Evolutionary conservation across 1,140 invertebrate species (phyloP).

Genomic region (Drosophila nasuta): DNA sequence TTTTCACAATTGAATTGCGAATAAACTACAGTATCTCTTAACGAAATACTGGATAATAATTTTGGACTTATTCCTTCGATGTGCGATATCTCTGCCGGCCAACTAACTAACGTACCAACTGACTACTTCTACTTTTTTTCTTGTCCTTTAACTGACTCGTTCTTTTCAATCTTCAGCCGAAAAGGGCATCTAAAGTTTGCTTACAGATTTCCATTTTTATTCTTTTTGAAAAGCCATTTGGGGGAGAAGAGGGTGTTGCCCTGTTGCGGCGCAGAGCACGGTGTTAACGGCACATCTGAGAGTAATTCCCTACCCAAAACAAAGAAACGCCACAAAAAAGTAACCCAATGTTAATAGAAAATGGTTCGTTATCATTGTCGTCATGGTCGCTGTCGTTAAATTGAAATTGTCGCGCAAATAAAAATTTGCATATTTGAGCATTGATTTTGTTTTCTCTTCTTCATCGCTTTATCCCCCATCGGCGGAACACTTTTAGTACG

Average conservation of each 20-base stretch:
- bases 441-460: constrained; percentile 60
- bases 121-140: background rate
- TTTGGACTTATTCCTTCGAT: background rate
- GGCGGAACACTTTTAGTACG: constrained; percentile 27
- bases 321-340: constrained; percentile 44
- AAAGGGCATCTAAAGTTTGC: constrained; percentile 58
- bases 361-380: constrained; percentile 54
- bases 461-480: background rate
- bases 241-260: constrained; percentile 31
- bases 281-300: constrained; percentile 82
- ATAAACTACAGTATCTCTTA: background rate
- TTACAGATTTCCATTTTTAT: constrained; percentile 71
- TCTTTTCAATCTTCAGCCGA: no score
- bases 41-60: no score
- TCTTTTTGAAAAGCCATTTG: constrained; percentile 73
- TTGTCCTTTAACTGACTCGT: no score
- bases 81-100: background rate
- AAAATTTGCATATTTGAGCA: constrained; percentile 84
- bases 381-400: constrained; percentile 64
- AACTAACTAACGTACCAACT: background rate
- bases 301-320: constrained; percentile 65
- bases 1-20: constrained; percentile 2
- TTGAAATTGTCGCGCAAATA: constrained; percentile 84
- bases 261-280: constrained; percentile 43
- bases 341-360: constrained; percentile 74